Conservation (phyloP, 2,888 invertebrate species). For the Pilophorus perplexus region DNA sequence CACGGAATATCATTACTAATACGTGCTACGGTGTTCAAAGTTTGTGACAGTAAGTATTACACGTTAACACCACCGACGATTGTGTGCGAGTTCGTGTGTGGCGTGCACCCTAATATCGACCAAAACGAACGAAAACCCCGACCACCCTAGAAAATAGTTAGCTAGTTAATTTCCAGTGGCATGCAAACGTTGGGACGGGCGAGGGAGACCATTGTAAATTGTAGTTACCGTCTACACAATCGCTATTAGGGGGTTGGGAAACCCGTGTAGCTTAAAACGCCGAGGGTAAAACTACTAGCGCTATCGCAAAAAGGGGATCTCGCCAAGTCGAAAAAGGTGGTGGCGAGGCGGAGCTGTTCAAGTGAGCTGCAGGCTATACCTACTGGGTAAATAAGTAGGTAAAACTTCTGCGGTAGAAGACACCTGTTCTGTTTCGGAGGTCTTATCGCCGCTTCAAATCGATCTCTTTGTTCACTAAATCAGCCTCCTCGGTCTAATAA, state of each 20-base stretch:
- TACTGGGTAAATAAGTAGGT: too few species aligned
- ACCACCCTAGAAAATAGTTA: slow-evolving; percentile 33
- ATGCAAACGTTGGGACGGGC: slow-evolving; percentile 15
- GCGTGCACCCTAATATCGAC: slow-evolving; percentile 9
- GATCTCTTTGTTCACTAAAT: too few species aligned
- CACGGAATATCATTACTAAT: too few species aligned
- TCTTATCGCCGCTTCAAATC: too few species aligned
- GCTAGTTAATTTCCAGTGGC: slow-evolving; percentile 25
- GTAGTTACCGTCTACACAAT: slow-evolving; percentile 33
- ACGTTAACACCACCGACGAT: not conserved
- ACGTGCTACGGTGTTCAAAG: too few species aligned
- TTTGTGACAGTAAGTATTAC: too few species aligned
- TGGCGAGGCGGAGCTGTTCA: not conserved
- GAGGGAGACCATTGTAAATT: slow-evolving; percentile 23
- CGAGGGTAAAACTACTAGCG: slow-evolving; percentile 9
- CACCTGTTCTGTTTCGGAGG: slow-evolving; percentile 15
- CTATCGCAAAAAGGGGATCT: slow-evolving; percentile 33
- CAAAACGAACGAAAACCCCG: not conserved
- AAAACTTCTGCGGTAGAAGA: slow-evolving; percentile 15
- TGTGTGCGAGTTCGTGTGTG: slow-evolving; percentile 17
- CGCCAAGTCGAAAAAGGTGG: slow-evolving; percentile 3
- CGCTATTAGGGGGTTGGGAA: slow-evolving; percentile 7
- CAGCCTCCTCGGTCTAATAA: too few species aligned
- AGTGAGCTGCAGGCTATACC: too few species aligned
- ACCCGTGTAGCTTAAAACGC: not conserved